phyloP scores from a whole-genome alignment of 2,888 invertebrate genomes.

The Lepidocyrtoides sp. region DNA sequence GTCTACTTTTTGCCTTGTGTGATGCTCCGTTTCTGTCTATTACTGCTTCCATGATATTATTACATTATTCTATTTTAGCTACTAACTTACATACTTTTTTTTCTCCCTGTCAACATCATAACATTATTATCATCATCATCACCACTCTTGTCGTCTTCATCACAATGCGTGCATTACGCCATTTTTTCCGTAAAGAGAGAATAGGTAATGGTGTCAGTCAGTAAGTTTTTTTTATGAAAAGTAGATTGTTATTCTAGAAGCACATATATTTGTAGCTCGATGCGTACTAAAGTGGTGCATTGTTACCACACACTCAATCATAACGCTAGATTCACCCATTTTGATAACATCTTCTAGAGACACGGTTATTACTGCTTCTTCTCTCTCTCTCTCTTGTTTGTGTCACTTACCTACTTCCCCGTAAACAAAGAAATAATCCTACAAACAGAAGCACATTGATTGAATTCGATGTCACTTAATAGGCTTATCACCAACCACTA shows the following conservation, averaged over 20 bases:
- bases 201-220: background rate
- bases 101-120: background rate
- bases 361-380: too few relatives aligned
- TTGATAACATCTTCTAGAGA: background rate
- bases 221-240: too few relatives aligned
- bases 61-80: background rate
- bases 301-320: conserved; percentile 17
- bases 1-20: background rate
- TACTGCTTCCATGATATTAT: too few relatives aligned
- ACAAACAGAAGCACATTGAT: background rate
- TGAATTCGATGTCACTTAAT: conserved; percentile 11
- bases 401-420: conserved; percentile 22
- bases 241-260: background rate
- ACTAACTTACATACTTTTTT: background rate
- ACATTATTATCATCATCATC: background rate
- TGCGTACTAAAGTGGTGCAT: background rate
- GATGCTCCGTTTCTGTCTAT: background rate
- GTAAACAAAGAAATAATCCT: background rate
- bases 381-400: background rate
- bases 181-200: too few relatives aligned
- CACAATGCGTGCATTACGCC: background rate
- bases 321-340: conserved; percentile 1
- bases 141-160: background rate
- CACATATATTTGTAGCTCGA: background rate
- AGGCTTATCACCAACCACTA: conserved; percentile 5